phyloP scores from a whole-genome alignment of 2,888 invertebrate genomes.

The Girardia tigrina region DNA sequence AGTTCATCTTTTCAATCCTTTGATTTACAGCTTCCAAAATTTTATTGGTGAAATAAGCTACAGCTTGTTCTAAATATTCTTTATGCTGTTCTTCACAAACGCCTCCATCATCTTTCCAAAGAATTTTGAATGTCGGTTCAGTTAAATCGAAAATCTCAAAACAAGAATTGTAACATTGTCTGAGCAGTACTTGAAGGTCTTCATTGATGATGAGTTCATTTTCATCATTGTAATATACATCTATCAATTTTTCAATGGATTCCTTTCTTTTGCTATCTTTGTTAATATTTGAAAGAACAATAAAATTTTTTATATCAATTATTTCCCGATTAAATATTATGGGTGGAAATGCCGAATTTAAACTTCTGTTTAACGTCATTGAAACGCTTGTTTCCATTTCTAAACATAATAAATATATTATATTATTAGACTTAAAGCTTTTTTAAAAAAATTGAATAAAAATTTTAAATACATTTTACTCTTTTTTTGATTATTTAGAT shows the following conservation, averaged over 20 bases:
- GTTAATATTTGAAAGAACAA: slow-evolving; percentile 38
- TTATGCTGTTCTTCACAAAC: slow-evolving; percentile 40
- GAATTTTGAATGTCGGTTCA: neutral
- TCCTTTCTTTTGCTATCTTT: neutral
- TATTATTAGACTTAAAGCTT: no score
- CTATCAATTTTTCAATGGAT: slow-evolving; percentile 40
- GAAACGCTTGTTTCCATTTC: slow-evolving; percentile 34
- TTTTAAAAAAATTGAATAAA: no score
- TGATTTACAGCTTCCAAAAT: slow-evolving; percentile 26
- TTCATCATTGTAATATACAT: slow-evolving; percentile 41
- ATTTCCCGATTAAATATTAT: slow-evolving; percentile 43
- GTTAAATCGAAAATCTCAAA: neutral
- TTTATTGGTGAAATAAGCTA: slow-evolving; percentile 30
- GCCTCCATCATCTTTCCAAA: neutral
- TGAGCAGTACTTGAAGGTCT: slow-evolving; percentile 39
- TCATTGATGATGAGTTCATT: slow-evolving; percentile 40
- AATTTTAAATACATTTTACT: no score
- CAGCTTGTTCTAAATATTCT: slow-evolving; percentile 42
- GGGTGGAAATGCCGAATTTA: slow-evolving; percentile 26
- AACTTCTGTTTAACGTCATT: slow-evolving; percentile 21
- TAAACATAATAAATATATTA: no score
- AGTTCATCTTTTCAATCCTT: neutral
- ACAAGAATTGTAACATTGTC: slow-evolving; percentile 39
- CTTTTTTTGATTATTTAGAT: no score
- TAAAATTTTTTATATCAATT: slow-evolving; percentile 46